phyloP scores from a whole-genome alignment of 2,113 vertebrate genomes.

The Ciconia stormi region DNA sequence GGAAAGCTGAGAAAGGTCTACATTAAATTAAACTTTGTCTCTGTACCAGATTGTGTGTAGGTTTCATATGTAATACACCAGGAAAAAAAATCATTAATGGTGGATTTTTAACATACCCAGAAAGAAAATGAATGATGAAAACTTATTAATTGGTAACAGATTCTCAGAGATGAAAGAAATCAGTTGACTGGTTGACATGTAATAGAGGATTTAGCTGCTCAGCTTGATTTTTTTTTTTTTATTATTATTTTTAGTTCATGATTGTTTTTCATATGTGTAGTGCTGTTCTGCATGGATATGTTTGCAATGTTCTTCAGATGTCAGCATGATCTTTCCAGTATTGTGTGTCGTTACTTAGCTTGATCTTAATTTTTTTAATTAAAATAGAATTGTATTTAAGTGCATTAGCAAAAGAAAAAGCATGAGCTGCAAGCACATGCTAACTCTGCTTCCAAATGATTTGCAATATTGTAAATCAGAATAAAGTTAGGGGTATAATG shows the following conservation, averaged over 20 bases:
- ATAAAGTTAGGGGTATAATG: background rate
- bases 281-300: background rate
- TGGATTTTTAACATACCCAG: background rate
- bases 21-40: background rate
- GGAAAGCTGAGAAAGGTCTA: background rate
- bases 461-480: background rate
- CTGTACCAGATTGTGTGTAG: background rate
- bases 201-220: background rate
- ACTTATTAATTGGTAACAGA: background rate
- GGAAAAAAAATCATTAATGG: background rate
- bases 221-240: no score
- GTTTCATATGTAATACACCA: background rate
- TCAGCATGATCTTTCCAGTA: background rate
- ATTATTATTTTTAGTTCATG: background rate
- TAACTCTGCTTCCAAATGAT: background rate
- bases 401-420: background rate
- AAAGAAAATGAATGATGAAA: background rate
- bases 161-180: background rate
- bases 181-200: background rate
- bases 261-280: background rate
- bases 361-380: background rate
- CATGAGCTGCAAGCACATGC: background rate
- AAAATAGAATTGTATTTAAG: background rate
- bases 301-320: background rate
- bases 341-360: background rate